phyloP scores from a whole-genome alignment of 2,888 invertebrate genomes.

The Pyrocoelia pectoralis region DNA sequence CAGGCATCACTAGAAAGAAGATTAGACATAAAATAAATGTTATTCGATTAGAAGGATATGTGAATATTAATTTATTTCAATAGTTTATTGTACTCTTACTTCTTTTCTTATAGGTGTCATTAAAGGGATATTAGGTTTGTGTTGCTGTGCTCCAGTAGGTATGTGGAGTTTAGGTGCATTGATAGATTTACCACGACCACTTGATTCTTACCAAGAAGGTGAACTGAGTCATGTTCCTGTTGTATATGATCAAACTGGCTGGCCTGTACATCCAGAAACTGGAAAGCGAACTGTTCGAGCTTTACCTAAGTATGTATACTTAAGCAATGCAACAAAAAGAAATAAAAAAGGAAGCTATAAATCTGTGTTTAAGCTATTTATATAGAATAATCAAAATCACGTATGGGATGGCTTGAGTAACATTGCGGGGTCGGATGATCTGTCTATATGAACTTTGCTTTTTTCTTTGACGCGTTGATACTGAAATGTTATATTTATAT shows the following conservation, averaged over 20 bases:
- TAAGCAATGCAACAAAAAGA: background rate
- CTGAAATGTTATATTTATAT: too few species aligned
- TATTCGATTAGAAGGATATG: too few species aligned
- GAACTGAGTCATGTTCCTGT: constrained; percentile 50
- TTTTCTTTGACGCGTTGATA: too few species aligned
- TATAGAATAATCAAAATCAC: too few species aligned
- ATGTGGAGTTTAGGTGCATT: constrained; percentile 46
- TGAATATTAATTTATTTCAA: too few species aligned
- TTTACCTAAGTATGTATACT: constrained; percentile 49
- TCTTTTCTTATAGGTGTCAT: constrained; percentile 32
- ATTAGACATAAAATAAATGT: too few species aligned
- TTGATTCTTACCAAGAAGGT: constrained; percentile 52
- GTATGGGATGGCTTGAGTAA: too few species aligned
- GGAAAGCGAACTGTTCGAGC: constrained; percentile 55
- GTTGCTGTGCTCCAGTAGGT: constrained; percentile 42
- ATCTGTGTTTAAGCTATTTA: background rate
- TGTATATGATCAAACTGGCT: constrained; percentile 51
- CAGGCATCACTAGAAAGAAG: too few species aligned
- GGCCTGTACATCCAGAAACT: constrained; percentile 56
- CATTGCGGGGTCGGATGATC: too few species aligned
- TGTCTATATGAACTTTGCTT: too few species aligned
- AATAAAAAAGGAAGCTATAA: too few species aligned
- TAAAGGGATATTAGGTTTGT: constrained; percentile 40
- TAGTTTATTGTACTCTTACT: too few species aligned
- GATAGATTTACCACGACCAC: constrained; percentile 44